These are phyloP conservation scores for Diplosoma virens DNA, from an alignment of 23 tunicate species.

Conservation along the genomic window DNA sequence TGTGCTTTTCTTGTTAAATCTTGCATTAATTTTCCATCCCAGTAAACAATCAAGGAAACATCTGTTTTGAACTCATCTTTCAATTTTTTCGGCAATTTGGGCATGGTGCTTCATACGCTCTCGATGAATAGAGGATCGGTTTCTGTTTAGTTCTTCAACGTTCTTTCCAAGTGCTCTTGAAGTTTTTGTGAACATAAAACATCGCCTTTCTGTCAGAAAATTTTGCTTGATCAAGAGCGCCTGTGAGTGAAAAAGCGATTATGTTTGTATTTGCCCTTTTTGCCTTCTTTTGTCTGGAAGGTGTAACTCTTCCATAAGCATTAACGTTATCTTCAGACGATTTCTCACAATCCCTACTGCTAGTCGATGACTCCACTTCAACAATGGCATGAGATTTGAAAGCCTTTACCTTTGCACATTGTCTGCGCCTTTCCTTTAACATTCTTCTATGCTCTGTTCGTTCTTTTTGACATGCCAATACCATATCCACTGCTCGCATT, in stretches of 20 bases:
- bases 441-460: constrained; percentile 2
- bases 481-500: constrained; percentile 1
- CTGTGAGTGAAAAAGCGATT: constrained; percentile 3
- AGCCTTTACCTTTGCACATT: neutral
- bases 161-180: too few species aligned
- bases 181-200: neutral
- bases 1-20: constrained; percentile 21
- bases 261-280: constrained; percentile 16
- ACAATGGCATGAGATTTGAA: neutral
- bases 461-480: constrained; percentile 1
- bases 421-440: constrained; percentile 2
- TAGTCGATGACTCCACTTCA: constrained; percentile 21
- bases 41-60: constrained; percentile 15
- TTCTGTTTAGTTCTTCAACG: constrained; percentile 21
- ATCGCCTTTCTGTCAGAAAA: constrained; percentile 18
- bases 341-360: constrained; percentile 7
- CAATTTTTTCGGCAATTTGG: constrained; percentile 15
- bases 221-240: constrained; percentile 18
- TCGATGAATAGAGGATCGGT: neutral
- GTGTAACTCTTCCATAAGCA: constrained; percentile 21
- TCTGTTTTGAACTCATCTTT: constrained; percentile 12
- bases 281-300: constrained; percentile 26
- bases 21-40: constrained; percentile 34
- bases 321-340: constrained; percentile 9
- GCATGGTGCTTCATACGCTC: constrained; percentile 17